phyloP scores from a whole-genome alignment of 1,140 invertebrate species.

The Trichomalopsis sarcophagae region DNA sequence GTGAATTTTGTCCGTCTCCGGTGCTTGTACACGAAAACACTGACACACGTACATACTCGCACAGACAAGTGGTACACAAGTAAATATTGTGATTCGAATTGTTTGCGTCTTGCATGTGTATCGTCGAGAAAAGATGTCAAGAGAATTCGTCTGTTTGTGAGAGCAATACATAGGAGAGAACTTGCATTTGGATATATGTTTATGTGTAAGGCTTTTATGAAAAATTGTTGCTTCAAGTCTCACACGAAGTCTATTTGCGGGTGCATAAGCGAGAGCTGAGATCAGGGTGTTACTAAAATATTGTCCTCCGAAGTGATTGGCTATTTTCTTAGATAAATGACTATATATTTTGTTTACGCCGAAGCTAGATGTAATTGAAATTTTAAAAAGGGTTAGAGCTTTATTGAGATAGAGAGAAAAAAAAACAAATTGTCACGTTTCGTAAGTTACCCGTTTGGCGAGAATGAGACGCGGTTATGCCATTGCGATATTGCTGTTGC shows the following conservation, averaged over 20 bases:
- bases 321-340: background rate
- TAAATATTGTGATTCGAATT: conserved; percentile 30
- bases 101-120: conserved; percentile 40
- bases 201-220: conserved; percentile 44
- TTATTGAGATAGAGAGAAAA: background rate
- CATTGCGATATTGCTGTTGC: conserved; percentile 38
- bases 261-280: conserved; percentile 29
- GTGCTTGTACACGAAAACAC: conserved; percentile 29
- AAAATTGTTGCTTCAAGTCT: conserved; percentile 47
- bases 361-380: background rate
- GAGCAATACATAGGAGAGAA: background rate
- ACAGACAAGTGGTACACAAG: background rate
- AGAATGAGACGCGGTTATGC: background rate
- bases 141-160: conserved; percentile 8
- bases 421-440: background rate
- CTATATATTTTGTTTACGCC: background rate
- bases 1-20: conserved; percentile 50
- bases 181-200: conserved; percentile 46
- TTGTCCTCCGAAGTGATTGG: conserved; percentile 30
- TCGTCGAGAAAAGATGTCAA: conserved; percentile 7
- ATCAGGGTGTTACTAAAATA: conserved; percentile 45
- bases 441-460: background rate
- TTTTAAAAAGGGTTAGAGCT: background rate
- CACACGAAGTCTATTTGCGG: conserved; percentile 42
- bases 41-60: background rate